Evolutionary conservation across 2,113 vertebrate species (phyloP).

Genomic region (Hippocampus abdominalis): DNA sequence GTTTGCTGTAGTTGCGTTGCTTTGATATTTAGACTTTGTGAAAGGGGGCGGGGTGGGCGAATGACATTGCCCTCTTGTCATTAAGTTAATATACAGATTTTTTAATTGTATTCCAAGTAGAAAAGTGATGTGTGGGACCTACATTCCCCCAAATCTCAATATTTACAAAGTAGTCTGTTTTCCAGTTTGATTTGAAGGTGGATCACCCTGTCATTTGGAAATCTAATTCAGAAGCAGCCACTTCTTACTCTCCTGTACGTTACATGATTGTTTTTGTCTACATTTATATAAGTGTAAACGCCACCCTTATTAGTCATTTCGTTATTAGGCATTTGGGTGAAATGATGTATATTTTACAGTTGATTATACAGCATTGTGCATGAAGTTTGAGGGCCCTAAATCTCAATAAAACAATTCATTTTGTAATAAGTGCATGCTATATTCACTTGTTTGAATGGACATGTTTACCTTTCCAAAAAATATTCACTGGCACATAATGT

Average conservation of each 20-base stretch:
- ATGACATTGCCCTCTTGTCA: constrained; percentile 46
- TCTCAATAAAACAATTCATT: constrained; percentile 58
- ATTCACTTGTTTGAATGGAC: not conserved
- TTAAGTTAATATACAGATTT: constrained; percentile 69
- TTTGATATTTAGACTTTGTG: constrained; percentile 32
- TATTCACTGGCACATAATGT: not conserved
- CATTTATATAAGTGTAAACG: constrained; percentile 36
- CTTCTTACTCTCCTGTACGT: constrained; percentile 37
- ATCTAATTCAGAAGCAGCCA: constrained; percentile 27
- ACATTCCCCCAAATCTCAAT: constrained; percentile 35
- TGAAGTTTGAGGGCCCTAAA: constrained; percentile 43
- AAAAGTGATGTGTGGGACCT: constrained; percentile 47
- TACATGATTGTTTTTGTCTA: constrained; percentile 39
- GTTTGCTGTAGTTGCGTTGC: constrained; percentile 52
- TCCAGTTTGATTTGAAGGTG: constrained; percentile 6
- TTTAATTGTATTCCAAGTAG: constrained; percentile 56
- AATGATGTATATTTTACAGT: constrained; percentile 25
- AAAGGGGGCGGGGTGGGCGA: constrained; percentile 29
- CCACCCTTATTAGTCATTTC: constrained; percentile 27
- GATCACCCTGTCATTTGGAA: constrained; percentile 1
- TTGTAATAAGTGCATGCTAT: constrained; percentile 29
- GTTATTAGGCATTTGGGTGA: constrained; percentile 13
- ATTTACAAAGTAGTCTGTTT: constrained; percentile 47
- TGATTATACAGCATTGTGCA: constrained; percentile 40
- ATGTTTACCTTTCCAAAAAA: not conserved